Evolutionary conservation across 2,113 vertebrate genomes (phyloP), one percentile per base, ranked within the genome.

Genomic region (Clinocottus analis): DNA sequence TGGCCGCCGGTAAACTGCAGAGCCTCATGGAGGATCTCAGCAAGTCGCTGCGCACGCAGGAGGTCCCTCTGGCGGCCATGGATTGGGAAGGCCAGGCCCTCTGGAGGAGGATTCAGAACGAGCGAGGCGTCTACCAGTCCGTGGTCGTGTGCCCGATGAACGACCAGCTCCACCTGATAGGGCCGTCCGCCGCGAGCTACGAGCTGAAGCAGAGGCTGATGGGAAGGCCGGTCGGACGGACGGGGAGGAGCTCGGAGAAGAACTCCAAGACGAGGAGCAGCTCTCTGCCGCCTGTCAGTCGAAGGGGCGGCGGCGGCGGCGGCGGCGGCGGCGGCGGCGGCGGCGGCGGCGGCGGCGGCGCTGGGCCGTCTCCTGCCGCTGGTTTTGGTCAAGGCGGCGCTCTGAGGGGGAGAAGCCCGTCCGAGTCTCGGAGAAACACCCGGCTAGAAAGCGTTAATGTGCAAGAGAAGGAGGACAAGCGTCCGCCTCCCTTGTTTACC

Each of bases 121-220:
- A 29, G n/a, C 8, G 12, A 5, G 23, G 72, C 13, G 0, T 80
- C 4, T n/a, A 51, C 0, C 10, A 16, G 0, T 70, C 8, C 1
- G 92, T 93, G 39, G 23, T 91, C 0, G 80, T 94, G 31, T 31
- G 1, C 3, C 4, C 11, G 10, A 51, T 4, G 3, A 2, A 0
- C 0, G 67, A 82, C 59, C 23, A 23, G 8, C 10, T 95, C 8
- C 81, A 77, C 72, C 79, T 95, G 11, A 68, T 94, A 0, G 94
- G 94, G 2, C 62, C 86, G 0, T 88, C 93, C 0, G 7, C 0
- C 0, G 60, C 81, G 58, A 92, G 93, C 77, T 91, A 87, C 72
- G 7, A 73, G 12, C 2, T 93, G 13, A 90, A 83, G 79, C 91
- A 91, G 75, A 79, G 16, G 72, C 41, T 95, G 41, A 9, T 91